Evolutionary conservation across 1,140 invertebrate species (phyloP), one percentile per base, ranked within the genome.

Genomic region (Teleogryllus occipitalis): DNA sequence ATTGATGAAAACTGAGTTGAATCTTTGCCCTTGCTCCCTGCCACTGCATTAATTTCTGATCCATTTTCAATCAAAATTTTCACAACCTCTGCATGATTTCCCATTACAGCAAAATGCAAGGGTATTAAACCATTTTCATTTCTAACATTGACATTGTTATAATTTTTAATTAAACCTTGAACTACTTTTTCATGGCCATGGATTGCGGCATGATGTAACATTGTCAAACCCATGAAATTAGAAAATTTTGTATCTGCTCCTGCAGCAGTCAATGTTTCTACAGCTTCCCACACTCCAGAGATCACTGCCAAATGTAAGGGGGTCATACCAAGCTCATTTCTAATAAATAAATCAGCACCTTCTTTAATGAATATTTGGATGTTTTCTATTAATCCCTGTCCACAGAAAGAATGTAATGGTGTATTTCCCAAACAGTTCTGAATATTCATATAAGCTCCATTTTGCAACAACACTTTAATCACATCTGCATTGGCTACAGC

Each of bases 91-190:
- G 83, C 82, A 78, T 89, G 86, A 3, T 85, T 86, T 80, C 87
- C 88, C 81, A 87, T 86, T 80, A 87, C 87, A 48, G 89, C 88
- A 27, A 88, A 82, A 80, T 88, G 87, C 7, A 90, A 84, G 0
- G 87, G 85, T 8, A 87, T 89, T 22, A 21, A 27, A 22, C 80
- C 81, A 86, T 80, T 76, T 47, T 49, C 21, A 7, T 81, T 48
- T 7, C 81, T 65, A 47, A 72, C 81, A n/a, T 80, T 78, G 65
- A 79, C 81, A 75, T 79, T 82, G 74, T 10, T 21, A 15, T 75
- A 10, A 75, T 75, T 75, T 75, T 21, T 46, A 15, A 75, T 75
- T 46, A 75, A 75, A 75, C 10, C 10, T 10, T 75, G 8, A 10
- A 75, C 74, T 4, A 81, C 81, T 18, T 82, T 74, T 48, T 72